Base-by-base conservation (phyloP, 1,140 invertebrate species). In the Saccostrea glomerata region DNA sequence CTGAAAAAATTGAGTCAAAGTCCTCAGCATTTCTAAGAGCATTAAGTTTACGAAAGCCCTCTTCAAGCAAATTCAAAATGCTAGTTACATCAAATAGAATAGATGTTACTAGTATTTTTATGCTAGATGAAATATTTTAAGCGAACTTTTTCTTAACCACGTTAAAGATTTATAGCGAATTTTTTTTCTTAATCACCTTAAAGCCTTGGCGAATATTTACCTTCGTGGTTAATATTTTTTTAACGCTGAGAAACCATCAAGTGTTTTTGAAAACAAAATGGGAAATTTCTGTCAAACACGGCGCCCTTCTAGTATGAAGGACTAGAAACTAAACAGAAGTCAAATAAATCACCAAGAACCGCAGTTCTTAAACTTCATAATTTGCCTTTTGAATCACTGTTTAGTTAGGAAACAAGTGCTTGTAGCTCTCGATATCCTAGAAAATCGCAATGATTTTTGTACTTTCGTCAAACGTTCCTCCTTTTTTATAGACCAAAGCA, bases 311-410 rank as follows among this genome's bases (percentile, higher is more conserved):
- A 77, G 25, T 36, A 30, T 13, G 25, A 15, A 17, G 70, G 23
- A 77, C 70, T 36, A 77, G 15, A 77, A 77, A 77, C 25, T 25
- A 77, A 77, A 77, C 70, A 77, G 70, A 13, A 36, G 11, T 13
- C 70, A 36, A 36, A 77, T 77, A 77, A 25, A 77, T 77, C 70
- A 30, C 70, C 30, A 30, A 25, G 30, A 36, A 36, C 23, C 12
- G 23, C 70, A 30, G 25, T 77, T 23, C 13, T 25, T 77, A 36
- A 2, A 25, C 30, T 77, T 25, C 13, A 30, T 30, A 2, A 30
- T 77, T 36, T 77, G 70, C 25, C 30, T 30, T 77, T 25, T 30
- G 25, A 77, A 77, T 36, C 70, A 36, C 15, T 30, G 23, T 12
- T 23, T 77, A 23, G 70, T 77, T 30, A 36, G 30, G 25, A 77